Conservation (phyloP, 2,113 vertebrate genomes). For the Pomatostomus ruficeps region DNA sequence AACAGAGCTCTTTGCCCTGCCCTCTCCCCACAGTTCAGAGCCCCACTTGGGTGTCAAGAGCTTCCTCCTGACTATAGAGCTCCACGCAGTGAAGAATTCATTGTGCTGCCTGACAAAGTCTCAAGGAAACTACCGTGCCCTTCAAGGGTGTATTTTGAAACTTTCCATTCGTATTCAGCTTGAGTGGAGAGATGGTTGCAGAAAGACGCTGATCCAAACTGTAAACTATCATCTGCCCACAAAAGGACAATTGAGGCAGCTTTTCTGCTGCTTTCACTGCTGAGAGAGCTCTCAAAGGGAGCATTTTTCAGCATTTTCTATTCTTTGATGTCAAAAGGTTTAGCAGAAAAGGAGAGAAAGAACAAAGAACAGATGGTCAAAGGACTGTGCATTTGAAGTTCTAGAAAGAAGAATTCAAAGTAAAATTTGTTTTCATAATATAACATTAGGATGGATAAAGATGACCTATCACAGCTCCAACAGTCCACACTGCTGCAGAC, state of each 20-base stretch:
- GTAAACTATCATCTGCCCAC: not conserved
- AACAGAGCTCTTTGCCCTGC: not conserved
- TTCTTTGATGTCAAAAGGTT: slow-evolving; percentile 48
- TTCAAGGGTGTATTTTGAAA: not conserved
- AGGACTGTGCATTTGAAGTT: not conserved
- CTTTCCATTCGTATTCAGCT: not conserved
- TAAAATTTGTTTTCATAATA: slow-evolving; percentile 2
- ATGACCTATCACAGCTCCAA: not conserved
- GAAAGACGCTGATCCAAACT: not conserved
- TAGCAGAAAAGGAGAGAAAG: not conserved
- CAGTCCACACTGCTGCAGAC: not conserved
- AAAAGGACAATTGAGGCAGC: not conserved
- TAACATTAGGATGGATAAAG: not conserved
- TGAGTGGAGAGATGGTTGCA: not conserved
- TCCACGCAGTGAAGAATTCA: not conserved
- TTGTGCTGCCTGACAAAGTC: not conserved
- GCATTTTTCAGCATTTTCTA: not conserved
- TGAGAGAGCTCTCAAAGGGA: slow-evolving; percentile 11
- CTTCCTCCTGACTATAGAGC: not conserved
- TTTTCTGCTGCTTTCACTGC: not conserved
- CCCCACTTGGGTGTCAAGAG: not conserved
- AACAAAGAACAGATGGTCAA: slow-evolving; percentile 43
- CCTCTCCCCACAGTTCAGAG: not conserved
- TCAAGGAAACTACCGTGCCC: not conserved
- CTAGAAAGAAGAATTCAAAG: not conserved